phyloP scores from a whole-genome alignment of 2,113 vertebrate species.

The Brachyhypopomus gauderio region DNA sequence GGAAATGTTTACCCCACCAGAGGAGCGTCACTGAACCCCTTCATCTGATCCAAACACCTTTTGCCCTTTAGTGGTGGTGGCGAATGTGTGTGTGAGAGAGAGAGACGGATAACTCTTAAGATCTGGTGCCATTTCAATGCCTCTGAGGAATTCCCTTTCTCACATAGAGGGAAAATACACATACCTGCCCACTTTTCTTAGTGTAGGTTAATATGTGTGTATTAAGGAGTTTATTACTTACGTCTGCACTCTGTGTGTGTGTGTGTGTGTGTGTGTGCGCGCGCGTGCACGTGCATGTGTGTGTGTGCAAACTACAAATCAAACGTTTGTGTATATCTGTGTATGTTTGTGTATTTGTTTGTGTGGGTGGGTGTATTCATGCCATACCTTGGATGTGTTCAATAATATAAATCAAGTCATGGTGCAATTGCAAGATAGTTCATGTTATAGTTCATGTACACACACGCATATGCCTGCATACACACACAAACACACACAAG shows the following conservation, averaged over 20 bases:
- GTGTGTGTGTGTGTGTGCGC: conserved; percentile 55
- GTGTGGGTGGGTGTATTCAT: conserved; percentile 48
- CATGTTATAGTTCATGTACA: background rate
- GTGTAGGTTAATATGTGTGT: conserved; percentile 35
- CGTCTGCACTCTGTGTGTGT: conserved; percentile 50
- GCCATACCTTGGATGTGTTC: conserved; percentile 55
- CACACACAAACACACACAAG: conserved; percentile 28
- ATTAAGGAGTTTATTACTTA: conserved; percentile 20
- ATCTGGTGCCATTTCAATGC: conserved; percentile 68
- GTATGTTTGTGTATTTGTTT: conserved; percentile 56
- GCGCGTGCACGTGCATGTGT: conserved; percentile 43
- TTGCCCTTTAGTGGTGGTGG: conserved; percentile 45
- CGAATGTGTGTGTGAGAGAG: conserved; percentile 17
- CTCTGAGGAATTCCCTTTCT: conserved; percentile 64
- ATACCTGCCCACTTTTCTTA: conserved; percentile 22
- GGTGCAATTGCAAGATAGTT: conserved; percentile 27
- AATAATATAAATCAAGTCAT: conserved; percentile 65
- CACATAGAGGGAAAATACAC: conserved; percentile 41
- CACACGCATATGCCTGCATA: conserved; percentile 31
- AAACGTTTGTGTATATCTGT: conserved; percentile 32
- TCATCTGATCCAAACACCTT: conserved; percentile 71
- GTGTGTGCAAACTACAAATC: conserved; percentile 30
- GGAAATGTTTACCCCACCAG: conserved; percentile 78
- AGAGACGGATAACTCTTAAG: conserved; percentile 23
- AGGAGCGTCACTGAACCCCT: conserved; percentile 77